phyloP scores from a whole-genome alignment of 1,140 invertebrate species.

The Nasonia giraulti region DNA sequence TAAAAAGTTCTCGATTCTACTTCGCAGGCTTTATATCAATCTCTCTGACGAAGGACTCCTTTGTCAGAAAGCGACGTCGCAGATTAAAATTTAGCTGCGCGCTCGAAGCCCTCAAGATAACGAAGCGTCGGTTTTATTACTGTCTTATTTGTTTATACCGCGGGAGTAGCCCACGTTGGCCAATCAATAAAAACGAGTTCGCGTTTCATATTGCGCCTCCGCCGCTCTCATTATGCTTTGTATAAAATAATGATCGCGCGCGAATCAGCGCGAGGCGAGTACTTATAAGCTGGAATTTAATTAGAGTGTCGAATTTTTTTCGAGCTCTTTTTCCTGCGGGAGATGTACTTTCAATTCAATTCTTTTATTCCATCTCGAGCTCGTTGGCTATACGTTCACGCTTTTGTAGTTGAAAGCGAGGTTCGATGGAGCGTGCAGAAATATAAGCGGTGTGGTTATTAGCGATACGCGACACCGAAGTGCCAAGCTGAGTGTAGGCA shows the following conservation, averaged over 20 bases:
- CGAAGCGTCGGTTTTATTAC: background rate
- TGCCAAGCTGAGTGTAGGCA: no score
- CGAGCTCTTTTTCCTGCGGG: no score
- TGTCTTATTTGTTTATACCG: conserved; percentile 10
- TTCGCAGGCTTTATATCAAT: no score
- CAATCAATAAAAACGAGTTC: conserved; percentile 4
- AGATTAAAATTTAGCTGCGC: background rate
- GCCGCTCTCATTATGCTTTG: background rate
- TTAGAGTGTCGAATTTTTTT: background rate
- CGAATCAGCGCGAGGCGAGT: background rate
- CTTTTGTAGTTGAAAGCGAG: no score
- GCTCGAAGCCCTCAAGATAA: background rate
- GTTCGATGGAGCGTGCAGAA: no score
- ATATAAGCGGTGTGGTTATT: no score
- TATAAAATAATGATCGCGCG: conserved; percentile 2
- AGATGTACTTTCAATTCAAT: no score
- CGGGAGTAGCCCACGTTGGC: background rate
- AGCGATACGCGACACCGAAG: no score
- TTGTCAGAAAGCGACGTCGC: background rate
- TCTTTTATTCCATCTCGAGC: no score
- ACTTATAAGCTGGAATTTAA: background rate
- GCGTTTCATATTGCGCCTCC: background rate
- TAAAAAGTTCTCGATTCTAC: no score
- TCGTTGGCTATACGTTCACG: no score
- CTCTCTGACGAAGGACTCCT: no score